phyloP scores from a whole-genome alignment of 2,113 vertebrate genomes.

The Axis porcinus region DNA sequence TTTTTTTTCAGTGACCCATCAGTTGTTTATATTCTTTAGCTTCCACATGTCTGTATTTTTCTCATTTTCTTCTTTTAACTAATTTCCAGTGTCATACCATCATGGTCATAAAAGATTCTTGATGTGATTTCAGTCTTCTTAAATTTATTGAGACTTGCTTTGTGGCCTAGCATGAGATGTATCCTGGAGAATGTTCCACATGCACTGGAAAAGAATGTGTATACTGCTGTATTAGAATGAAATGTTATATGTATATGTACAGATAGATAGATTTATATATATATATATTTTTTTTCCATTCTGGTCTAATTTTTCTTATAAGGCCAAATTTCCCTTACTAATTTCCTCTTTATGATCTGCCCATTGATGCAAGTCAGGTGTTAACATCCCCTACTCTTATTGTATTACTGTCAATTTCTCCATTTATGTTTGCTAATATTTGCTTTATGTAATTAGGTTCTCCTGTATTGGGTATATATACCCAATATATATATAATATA shows the following conservation, averaged over 20 bases:
- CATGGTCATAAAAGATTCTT: background rate
- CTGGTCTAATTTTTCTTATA: background rate
- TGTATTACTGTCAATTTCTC: background rate
- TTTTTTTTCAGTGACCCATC: background rate
- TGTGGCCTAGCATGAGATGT: background rate
- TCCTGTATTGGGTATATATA: background rate
- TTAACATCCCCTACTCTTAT: background rate
- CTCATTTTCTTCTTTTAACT: background rate
- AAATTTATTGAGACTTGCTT: background rate
- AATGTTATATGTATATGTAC: background rate
- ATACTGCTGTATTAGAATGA: background rate
- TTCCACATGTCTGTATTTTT: background rate
- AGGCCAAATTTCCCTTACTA: background rate
- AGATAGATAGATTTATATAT: background rate
- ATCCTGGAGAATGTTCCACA: background rate
- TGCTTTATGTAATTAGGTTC: background rate
- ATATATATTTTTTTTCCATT: background rate
- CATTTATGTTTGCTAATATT: background rate
- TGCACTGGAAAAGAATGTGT: background rate
- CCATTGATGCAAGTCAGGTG: background rate
- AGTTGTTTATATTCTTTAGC: background rate
- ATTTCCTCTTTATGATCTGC: background rate
- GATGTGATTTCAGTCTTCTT: background rate
- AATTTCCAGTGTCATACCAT: background rate
- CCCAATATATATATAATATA: background rate